A percentile compares a stretch with the other conserved stretches of the same genome.
Evolutionary conservation across 2,113 vertebrate genomes (phyloP).

Genomic region (Antidorcas marsupialis): DNA sequence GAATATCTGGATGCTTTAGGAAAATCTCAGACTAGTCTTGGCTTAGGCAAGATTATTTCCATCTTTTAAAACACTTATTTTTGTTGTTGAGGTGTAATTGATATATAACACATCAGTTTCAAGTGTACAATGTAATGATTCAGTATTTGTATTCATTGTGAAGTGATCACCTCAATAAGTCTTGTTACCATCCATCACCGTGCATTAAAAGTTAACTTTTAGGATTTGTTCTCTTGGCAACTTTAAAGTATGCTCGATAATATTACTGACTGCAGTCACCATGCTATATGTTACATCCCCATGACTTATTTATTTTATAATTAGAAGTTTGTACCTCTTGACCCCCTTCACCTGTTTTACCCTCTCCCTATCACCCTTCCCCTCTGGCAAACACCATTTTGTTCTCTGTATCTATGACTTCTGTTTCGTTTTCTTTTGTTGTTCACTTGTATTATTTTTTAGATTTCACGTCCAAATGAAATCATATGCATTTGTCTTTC

Average conservation of each 20-base stretch:
- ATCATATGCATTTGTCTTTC: background rate
- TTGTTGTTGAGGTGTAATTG: background rate
- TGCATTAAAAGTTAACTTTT: background rate
- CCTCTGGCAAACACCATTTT: background rate
- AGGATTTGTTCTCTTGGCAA: background rate
- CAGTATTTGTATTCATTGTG: background rate
- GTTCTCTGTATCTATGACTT: background rate
- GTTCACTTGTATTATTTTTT: background rate
- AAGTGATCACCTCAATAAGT: background rate
- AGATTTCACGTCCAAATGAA: background rate
- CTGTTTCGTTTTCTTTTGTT: background rate
- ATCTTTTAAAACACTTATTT: background rate
- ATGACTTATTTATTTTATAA: background rate
- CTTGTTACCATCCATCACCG: background rate
- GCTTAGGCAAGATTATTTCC: background rate
- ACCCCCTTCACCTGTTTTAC: background rate
- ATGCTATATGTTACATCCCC: background rate
- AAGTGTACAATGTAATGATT: background rate
- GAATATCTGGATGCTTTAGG: background rate
- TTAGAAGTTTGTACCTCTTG: background rate
- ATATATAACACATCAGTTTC: background rate
- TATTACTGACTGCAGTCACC: background rate
- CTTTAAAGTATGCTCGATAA: background rate
- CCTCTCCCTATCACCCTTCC: background rate
- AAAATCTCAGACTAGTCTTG: background rate